Conservation (phyloP, 53 echinoderm and acorn worm species). For the Paelopatides confundens region DNA sequence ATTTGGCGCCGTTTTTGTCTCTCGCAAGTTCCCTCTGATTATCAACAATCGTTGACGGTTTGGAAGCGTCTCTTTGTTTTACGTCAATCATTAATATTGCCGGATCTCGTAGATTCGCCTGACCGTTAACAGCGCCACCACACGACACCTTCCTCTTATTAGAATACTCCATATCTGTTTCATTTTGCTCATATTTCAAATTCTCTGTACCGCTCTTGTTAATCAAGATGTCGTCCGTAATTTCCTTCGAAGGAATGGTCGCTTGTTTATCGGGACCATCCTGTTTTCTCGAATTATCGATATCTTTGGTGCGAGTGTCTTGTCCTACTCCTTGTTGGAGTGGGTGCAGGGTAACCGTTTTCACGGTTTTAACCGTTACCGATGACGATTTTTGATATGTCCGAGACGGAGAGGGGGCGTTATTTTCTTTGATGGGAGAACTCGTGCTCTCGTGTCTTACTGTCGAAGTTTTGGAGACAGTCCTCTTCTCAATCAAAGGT, state of each 20-base stretch:
- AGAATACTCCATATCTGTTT: background rate
- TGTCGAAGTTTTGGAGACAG: conserved; percentile 30
- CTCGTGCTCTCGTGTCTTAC: conserved; percentile 32
- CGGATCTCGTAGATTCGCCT: background rate
- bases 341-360: conserved; percentile 25
- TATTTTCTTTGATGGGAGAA: conserved; percentile 5
- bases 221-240: background rate
- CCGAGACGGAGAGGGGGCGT: background rate
- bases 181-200: background rate
- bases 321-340: background rate
- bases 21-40: background rate
- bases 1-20: background rate
- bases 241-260: background rate
- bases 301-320: background rate
- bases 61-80: conserved; percentile 17
- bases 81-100: conserved; percentile 11
- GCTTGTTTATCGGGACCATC: background rate
- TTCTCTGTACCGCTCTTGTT: background rate
- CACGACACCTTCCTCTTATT: background rate
- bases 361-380: conserved; percentile 40
- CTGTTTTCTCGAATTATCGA: background rate
- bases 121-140: background rate
- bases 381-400: conserved; percentile 39
- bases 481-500: background rate
- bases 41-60: conserved; percentile 30